These are phyloP conservation scores for Cygnus atratus DNA, from an alignment of 2,113 vertebrate genomes.

Conservation along the genomic window DNA sequence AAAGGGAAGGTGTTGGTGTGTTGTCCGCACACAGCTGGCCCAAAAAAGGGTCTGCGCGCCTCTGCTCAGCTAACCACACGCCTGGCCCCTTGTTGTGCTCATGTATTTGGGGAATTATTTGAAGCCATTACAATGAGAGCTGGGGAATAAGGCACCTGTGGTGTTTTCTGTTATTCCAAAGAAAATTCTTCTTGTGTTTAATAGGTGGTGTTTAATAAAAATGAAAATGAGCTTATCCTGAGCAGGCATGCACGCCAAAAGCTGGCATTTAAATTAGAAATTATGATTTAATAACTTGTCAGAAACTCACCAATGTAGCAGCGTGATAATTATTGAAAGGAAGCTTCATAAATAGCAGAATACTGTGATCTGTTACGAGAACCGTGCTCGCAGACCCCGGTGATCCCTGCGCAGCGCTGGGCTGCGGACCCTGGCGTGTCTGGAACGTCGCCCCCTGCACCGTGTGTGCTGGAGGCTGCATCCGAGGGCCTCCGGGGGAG, in stretches of 20 bases:
- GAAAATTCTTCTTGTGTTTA: constrained; percentile 63
- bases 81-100: not conserved
- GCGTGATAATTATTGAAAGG: constrained; percentile 59
- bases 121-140: not conserved
- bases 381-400: rapidly evolving
- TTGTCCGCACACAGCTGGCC: not conserved
- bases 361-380: not conserved
- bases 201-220: constrained; percentile 72
- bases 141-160: constrained; percentile 49
- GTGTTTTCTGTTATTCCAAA: constrained; percentile 39
- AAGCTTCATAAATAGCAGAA: constrained; percentile 15
- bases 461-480: rapidly evolving
- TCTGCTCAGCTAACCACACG: not conserved
- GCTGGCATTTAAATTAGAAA: constrained; percentile 75
- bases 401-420: not conserved
- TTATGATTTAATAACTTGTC: constrained; percentile 74
- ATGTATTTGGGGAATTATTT: not conserved
- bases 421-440: not conserved
- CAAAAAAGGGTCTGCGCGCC: not conserved
- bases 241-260: constrained; percentile 61
- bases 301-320: constrained; percentile 56
- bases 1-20: not conserved
- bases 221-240: constrained; percentile 73
- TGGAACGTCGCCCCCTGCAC: no score
- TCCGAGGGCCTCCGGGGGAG: no score